Evolutionary conservation across 2,113 vertebrate species (phyloP), one percentile per base, ranked within the genome.

Genomic region (Lichenostomus cassidix): DNA sequence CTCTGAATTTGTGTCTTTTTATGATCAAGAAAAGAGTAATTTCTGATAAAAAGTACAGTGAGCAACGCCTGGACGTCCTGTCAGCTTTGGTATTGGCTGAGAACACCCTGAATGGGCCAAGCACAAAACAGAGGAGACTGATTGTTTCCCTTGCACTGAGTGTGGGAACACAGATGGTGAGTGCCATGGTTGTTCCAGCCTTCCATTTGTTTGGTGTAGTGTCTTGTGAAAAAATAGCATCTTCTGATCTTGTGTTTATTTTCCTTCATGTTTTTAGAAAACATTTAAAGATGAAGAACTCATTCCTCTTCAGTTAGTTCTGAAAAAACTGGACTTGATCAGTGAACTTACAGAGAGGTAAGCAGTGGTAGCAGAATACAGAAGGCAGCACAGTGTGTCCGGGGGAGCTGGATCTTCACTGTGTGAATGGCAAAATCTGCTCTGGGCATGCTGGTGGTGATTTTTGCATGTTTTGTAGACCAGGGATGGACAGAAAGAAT

Each of bases 21-120:
- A 25, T 81, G 49, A 71, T 87, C 74, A 97, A 99, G 99, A 99
- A 99, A 99, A 98, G 99, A 85, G 99, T 99, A 13, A 98, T 99
- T 97, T 99, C 99, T n/a, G 99, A 99, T 94, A 99, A 99, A 96
- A 99, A 99, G 96, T 99, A 99, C 94, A 99, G 99, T 17, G 99
- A 99, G 94, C 99, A 99, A 92, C 98, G 99, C 50, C 98, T 99
- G 97, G 99, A 99, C 80, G 99, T 99, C 41, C 98, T 99, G 25
- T 99, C 99, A 28, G 99, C 99, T 46, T 90, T 99, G 94, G 99
- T 99, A 59, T 91, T 99, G 95, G 98, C 99, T 71, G 99, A 99
- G 97, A 99, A 99, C 90, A 98, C 98, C 47, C 98, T 99, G 14
- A 98, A 98, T 35, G 99, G 99, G 39, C 99, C 99, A 11, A 99